Evolutionary conservation across 1,140 invertebrate species (phyloP), one percentile per base, ranked within the genome.

Genomic region (Bathynomus jamesi): DNA sequence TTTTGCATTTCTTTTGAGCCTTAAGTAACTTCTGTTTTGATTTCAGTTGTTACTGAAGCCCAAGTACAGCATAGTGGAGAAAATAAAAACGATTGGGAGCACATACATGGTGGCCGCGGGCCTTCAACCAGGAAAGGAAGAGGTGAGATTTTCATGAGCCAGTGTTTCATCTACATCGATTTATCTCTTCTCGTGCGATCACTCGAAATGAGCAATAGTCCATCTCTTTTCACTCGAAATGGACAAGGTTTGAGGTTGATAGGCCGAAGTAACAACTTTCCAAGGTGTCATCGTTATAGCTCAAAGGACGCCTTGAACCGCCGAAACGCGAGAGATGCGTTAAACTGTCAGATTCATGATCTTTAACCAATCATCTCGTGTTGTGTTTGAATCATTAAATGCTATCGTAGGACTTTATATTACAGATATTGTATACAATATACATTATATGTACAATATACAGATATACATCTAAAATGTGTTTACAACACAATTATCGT

Each of bases 81-180:
- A 99, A 82, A 99, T 99, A 63, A 99, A 99, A 82, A 99, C 96
- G 0, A 98, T 99, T 71, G 95, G 95, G 13, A 95, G 93, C 80
- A 98, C 95, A 0, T 99, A 98, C 79, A 99, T 99, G 96, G 87
- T 96, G 32, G 96, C 96, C 0, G 93, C 94, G 7, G 96, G 96
- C 0, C 83, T 99, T 11, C 86, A 91, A 70, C 92, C 93, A 0
- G 93, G 92, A 28, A 92, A 93, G 79, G 91, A 93, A 80, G 88
- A 89, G 73, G 85, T 79, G 76, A 73, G 74, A 28, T n/a, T n/a
- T n/a, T n/a, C n/a, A n/a, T 11, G n/a, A 63, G 10, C n/a, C 21
- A 24, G 61, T 8, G 27, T 24, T 11, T 8, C 27, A 63, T 8
- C 10, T 63, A 21, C 24, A 63, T 27, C 7, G 61, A 24, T 11